Evolutionary conservation across 1,140 invertebrate genomes (phyloP), one percentile per base, ranked within the genome.

Genomic region (Charaxes varanes): DNA sequence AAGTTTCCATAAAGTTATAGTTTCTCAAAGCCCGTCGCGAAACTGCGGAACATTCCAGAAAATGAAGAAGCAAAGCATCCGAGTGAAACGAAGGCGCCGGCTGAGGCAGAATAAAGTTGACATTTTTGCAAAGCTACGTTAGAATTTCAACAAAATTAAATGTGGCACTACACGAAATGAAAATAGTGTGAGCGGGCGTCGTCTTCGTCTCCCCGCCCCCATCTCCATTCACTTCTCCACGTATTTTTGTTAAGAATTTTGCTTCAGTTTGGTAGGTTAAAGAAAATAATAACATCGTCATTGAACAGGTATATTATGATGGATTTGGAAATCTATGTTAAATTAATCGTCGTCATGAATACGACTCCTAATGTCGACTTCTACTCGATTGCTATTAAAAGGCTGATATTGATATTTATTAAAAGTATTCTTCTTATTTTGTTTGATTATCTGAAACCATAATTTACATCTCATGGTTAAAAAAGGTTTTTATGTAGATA

Each of bases 71-170:
- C 63, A 60, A 74, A 66, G 73, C 72, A 74, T 66, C 65, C 58
- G 64, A 74, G 62, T 73, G 72, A 71, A 81, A 77, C 63, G 77
- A 62, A 69, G 64, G 64, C 67, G 63, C 54, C 32, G 73, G 73
- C 69, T 77, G 74, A 76, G 55, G 76, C 69, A 67, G 74, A 83
- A 83, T 78, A 79, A 76, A 80, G 73, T 83, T 83, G 76, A 80
- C 76, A 83, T 83, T 83, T 83, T 83, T 83, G 79, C 72, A 77
- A 80, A 77, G 79, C 76, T 79, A 76, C 74, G 67, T 69, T 74
- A 70, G 76, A 83, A 78, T 83, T 83, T 83, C 79, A 80, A 72
- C 70, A 57, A 83, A 80, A 83, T 83, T 83, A 83, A 83, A 83
- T 80, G 74, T 80, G 74, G 74, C 76, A 77, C 56, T 72, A 73